Percentiles rank a stretch among this genome's conserved stretches.
Conservation (phyloP, 35 echinoderm and acorn worm genomes). For the Chiridota heheva region DNA sequence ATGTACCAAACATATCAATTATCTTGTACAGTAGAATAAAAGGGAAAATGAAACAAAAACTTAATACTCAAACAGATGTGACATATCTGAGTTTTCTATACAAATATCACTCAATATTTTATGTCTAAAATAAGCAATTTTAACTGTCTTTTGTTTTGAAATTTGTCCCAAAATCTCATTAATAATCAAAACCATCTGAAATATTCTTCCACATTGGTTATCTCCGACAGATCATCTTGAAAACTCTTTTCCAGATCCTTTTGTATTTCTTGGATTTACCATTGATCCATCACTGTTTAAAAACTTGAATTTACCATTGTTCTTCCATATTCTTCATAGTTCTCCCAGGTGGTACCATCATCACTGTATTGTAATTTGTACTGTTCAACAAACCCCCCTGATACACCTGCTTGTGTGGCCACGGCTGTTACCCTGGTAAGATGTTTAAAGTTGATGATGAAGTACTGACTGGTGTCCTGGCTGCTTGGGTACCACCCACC, state of each 20-base stretch:
- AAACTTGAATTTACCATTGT: constrained; percentile 43
- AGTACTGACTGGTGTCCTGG: constrained; percentile 37
- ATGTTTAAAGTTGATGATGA: constrained; percentile 63
- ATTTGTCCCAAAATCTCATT: background rate
- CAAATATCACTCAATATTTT: no score
- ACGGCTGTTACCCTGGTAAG: constrained; percentile 54
- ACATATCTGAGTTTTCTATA: no score
- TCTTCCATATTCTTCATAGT: constrained; percentile 46
- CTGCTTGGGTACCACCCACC: constrained; percentile 67
- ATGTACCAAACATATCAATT: no score
- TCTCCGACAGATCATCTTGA: background rate
- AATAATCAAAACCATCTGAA: background rate
- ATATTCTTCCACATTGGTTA: background rate
- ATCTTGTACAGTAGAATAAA: no score
- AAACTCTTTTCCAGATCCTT: background rate
- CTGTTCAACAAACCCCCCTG: constrained; percentile 34
- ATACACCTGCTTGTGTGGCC: constrained; percentile 70
- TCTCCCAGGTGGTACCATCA: constrained; percentile 58
- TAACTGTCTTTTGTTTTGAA: background rate
- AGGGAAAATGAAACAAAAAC: no score
- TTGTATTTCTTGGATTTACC: no score
- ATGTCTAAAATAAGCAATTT: no score
- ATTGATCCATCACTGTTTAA: background rate
- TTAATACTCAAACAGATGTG: no score
- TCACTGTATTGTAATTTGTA: constrained; percentile 56